Conservation (phyloP, 2,888 invertebrate species). For the Scaptomyza cyrtandrae region DNA sequence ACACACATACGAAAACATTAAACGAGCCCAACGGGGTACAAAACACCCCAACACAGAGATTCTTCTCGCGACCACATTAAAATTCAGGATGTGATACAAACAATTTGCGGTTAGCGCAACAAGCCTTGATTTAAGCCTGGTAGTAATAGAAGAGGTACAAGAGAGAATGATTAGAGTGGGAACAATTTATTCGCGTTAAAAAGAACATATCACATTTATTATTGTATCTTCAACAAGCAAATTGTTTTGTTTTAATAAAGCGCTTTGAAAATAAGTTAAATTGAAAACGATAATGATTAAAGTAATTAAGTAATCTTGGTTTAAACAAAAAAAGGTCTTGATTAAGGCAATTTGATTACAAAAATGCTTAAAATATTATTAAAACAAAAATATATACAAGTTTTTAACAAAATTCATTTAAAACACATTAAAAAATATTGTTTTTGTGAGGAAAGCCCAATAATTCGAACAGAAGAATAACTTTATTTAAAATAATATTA, state of each 20-base stretch:
- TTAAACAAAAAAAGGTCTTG: no score
- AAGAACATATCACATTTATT: background rate
- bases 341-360: no score
- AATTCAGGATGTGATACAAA: constrained; percentile 74
- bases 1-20: constrained; percentile 22
- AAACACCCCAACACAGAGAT: constrained; percentile 26
- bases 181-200: background rate
- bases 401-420: no score
- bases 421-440: no score
- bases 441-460: no score
- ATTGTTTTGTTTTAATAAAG: background rate
- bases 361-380: no score
- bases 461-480: no score
- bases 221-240: background rate
- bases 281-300: no score
- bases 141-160: background rate
- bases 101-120: constrained; percentile 67
- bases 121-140: constrained; percentile 32
- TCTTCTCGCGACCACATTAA: constrained; percentile 61
- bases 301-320: background rate
- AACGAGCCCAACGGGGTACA: constrained; percentile 32
- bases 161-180: background rate
- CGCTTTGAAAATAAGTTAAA: no score
- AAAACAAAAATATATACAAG: no score
- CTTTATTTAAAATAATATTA: no score